These are phyloP conservation scores for Neoascia interrupta DNA, from an alignment of 2,888 invertebrate species.

Conservation along the genomic window DNA sequence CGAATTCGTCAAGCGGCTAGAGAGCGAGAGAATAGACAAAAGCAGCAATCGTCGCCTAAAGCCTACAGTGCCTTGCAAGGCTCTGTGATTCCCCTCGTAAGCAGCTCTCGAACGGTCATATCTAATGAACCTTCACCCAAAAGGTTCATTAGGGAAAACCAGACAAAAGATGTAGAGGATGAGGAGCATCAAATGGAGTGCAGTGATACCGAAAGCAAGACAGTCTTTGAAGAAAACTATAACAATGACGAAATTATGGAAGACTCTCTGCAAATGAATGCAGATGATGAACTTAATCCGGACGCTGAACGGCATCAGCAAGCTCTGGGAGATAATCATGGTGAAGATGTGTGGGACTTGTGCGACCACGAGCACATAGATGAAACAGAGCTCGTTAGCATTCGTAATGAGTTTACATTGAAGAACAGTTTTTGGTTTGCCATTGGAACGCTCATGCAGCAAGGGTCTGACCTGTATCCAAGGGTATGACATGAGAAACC, in stretches of 20 bases:
- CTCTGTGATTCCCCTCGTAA: constrained; percentile 25
- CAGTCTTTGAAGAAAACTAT: constrained; percentile 38
- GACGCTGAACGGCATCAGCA: not conserved
- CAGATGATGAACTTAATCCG: constrained; percentile 3
- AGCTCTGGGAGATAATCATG: not conserved
- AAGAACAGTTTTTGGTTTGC: constrained; percentile 98
- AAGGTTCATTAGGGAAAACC: not conserved
- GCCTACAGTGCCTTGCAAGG: not conserved
- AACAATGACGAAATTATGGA: constrained; percentile 17
- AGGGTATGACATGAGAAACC: constrained; percentile 84
- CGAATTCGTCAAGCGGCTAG: constrained; percentile 70
- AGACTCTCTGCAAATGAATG: constrained; percentile 1
- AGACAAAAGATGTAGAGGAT: not conserved
- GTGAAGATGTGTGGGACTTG: constrained; percentile 34
- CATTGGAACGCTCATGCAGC: constrained; percentile 96
- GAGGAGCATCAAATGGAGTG: constrained; percentile 21
- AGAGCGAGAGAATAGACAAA: constrained; percentile 57
- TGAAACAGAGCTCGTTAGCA: constrained; percentile 74
- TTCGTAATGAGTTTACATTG: constrained; percentile 91
- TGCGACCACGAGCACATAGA: constrained; percentile 68
- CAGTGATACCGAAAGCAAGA: constrained; percentile 57
- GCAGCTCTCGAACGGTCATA: not conserved
- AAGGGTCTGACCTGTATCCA: constrained; percentile 94
- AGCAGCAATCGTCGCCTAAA: constrained; percentile 53
- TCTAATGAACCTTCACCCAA: not conserved